These are phyloP conservation scores for Solenodon paradoxus DNA, from an alignment of 2,113 vertebrate genomes.

Conservation along the genomic window DNA sequence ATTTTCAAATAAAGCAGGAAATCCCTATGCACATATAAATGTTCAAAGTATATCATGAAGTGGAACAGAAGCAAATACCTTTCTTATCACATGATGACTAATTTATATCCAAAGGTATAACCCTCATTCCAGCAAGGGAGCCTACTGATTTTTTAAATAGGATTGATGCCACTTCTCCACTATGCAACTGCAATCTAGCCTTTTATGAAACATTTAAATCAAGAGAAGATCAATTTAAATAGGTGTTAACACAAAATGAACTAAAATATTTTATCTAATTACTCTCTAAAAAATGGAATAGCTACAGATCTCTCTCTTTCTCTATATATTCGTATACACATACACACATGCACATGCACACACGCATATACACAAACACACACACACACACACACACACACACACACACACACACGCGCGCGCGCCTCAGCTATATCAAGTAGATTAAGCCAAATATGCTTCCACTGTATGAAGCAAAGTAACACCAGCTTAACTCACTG, in stretches of 20 bases:
- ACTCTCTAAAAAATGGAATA: neutral
- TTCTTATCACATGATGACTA: neutral
- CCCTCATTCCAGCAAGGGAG: neutral
- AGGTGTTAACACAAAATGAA: neutral
- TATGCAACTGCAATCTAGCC: neutral
- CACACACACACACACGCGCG: no score
- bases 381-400: no score
- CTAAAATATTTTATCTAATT: neutral
- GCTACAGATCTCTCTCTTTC: no score
- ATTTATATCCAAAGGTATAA: neutral
- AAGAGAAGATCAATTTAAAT: neutral
- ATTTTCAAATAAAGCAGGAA: neutral
- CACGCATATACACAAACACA: no score
- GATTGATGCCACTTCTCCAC: neutral
- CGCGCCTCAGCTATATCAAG: neutral
- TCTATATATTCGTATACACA: no score
- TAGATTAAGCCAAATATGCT: neutral
- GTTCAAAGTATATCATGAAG: neutral
- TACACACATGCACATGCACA: no score
- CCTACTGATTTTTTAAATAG: neutral
- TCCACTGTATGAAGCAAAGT: neutral
- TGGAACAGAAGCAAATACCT: neutral
- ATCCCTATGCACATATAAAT: neutral
- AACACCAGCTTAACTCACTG: neutral
- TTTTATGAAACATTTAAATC: conserved; percentile 7